Conservation (phyloP, 2,113 vertebrate species). For the Pterocles burchelli region DNA sequence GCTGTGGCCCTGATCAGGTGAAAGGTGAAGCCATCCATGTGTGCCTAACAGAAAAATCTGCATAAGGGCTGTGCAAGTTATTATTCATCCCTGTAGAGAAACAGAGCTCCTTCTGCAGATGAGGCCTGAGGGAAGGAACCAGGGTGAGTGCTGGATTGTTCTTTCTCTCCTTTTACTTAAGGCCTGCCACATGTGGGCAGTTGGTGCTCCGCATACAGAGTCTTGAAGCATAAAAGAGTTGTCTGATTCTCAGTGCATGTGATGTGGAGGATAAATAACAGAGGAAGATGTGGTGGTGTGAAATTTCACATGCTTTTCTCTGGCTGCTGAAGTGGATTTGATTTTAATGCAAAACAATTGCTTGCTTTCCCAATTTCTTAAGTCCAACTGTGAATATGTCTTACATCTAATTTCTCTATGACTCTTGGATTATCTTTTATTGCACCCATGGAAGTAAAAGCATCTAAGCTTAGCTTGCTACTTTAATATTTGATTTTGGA, state of each 20-base stretch:
- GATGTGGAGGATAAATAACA: neutral
- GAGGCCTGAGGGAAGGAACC: neutral
- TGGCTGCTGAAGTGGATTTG: neutral
- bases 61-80: neutral
- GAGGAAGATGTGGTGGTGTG: conserved; percentile 32
- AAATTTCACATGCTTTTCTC: neutral
- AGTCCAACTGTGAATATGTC: neutral
- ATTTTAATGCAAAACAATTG: neutral
- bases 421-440: neutral
- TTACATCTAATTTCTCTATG: neutral
- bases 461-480: neutral
- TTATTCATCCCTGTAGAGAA: neutral
- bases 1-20: neutral
- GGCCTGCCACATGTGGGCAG: neutral
- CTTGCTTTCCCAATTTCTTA: neutral
- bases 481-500: neutral
- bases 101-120: neutral
- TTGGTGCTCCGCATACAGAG: neutral
- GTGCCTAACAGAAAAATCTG: neutral
- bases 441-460: neutral
- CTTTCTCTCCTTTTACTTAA: neutral
- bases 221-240: neutral
- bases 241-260: neutral
- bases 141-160: neutral
- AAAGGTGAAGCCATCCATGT: neutral